Percentiles rank a stretch among this genome's conserved stretches.
Conservation (phyloP, 2,888 invertebrate species). For the Acanthosepion lycidas region DNA sequence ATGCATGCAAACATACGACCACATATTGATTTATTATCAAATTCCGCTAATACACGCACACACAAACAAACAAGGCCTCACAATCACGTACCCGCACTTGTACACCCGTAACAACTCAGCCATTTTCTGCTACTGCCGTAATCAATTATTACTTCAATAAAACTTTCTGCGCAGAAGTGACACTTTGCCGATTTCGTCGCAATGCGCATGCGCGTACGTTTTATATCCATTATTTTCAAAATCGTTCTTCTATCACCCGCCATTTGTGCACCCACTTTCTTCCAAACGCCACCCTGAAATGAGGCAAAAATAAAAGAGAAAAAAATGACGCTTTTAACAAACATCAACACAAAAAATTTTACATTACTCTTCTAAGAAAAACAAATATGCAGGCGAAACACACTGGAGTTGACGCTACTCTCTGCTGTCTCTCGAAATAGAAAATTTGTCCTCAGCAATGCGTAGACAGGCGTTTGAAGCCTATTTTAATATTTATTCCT, state of each 20-base stretch:
- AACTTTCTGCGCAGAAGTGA: constrained; percentile 21
- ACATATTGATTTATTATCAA: neutral
- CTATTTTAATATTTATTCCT: too few relatives aligned
- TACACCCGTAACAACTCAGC: neutral
- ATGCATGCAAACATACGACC: neutral
- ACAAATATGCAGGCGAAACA: too few relatives aligned
- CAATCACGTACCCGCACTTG: neutral
- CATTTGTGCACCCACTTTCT: neutral
- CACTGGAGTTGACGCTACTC: too few relatives aligned
- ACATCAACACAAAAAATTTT: too few relatives aligned
- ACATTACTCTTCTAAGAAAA: too few relatives aligned
- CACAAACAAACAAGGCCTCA: neutral
- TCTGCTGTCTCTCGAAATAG: too few relatives aligned
- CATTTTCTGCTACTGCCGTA: neutral
- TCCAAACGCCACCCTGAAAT: too few relatives aligned
- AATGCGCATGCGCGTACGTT: neutral
- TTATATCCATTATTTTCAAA: neutral
- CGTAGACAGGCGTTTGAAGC: too few relatives aligned
- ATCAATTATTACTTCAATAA: constrained; percentile 21
- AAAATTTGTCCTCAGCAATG: too few relatives aligned
- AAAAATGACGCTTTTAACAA: too few relatives aligned
- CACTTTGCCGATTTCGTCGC: neutral
- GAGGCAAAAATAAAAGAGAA: too few relatives aligned
- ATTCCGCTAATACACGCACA: neutral
- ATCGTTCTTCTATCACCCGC: neutral